Conservation (phyloP, 1,140 invertebrate genomes). For the Drosophila quadrilineata region DNA sequence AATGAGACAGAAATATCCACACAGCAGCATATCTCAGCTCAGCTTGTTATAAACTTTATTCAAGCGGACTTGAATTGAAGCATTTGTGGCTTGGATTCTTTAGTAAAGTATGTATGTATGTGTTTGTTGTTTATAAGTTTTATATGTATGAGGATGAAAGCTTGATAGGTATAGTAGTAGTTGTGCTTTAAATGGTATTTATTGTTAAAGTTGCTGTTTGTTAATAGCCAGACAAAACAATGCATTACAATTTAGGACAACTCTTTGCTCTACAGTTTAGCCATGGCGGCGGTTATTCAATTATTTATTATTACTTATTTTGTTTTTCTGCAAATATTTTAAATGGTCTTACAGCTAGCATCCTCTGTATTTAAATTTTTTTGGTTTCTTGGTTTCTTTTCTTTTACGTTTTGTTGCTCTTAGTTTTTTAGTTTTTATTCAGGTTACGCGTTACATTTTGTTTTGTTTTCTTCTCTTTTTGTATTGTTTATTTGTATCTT, state of each 20-base stretch:
- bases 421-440: conserved; percentile 48
- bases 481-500: conserved; percentile 29
- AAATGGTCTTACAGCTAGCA: conserved; percentile 60
- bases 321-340: conserved; percentile 45
- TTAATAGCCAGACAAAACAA: conserved; percentile 19
- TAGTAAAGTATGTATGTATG: too few relatives aligned
- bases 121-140: neutral
- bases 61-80: conserved; percentile 14
- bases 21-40: too few relatives aligned
- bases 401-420: conserved; percentile 35
- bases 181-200: conserved; percentile 11
- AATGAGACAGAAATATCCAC: conserved; percentile 6
- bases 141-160: conserved; percentile 4
- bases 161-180: neutral
- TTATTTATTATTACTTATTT: too few relatives aligned
- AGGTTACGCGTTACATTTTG: conserved; percentile 62
- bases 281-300: conserved; percentile 11
- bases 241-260: conserved; percentile 22
- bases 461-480: conserved; percentile 17
- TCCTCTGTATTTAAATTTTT: conserved; percentile 22
- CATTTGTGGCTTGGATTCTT: too few relatives aligned
- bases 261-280: conserved; percentile 17
- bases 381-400: too few relatives aligned
- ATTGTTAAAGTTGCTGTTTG: neutral
- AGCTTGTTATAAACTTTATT: conserved; percentile 11